Evolutionary conservation across 2,888 invertebrate genomes (phyloP), one percentile per base, ranked within the genome.

Genomic region (Sminthurinus aureus): DNA sequence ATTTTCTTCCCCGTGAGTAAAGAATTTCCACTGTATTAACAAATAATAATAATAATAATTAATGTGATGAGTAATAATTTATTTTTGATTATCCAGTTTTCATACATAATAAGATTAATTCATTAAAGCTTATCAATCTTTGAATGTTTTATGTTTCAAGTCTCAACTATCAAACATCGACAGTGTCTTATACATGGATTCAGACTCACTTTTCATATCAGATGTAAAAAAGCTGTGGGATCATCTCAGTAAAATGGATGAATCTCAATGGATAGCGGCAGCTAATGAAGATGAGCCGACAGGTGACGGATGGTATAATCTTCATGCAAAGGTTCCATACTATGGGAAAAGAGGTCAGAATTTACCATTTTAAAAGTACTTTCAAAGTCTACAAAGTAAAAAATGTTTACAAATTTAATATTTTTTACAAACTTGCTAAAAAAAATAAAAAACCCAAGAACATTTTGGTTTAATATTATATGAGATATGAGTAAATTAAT

Each of bases 281-380:
- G 93, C 96, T 20, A 94, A 96, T 0, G 98, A 98, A 91, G 95
- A 96, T 90, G 98, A 98, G 90, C 96, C 96, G 90, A 94, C 94
- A 15, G 95, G 95, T 90, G 94, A 96, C 76, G 97, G 97, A 18
- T 98, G 98, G 98, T 98, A 98, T 90, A 96, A 97, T 89, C 92
- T 98, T 87, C 98, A 98, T 92, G 38, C 26, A 38, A 38, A 66
- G 38, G 98, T 98, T 92, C 98, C 98, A 0, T 98, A 94, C 90
- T 98, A 96, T 92, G 96, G 96, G 84, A 93, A 94, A 90, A 91
- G 94, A 90, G 98, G 98, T 79, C 12, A 71, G 13, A n/a, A 24
- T 71, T 69, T 8, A 69, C 9, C 18, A 69, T 69, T 69, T 69
- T 9, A n/a, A n/a, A n/a, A n/a, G n/a, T n/a, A n/a, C n/a, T n/a